Percentiles rank a stretch among this genome's conserved stretches.
Conservation (phyloP, 2,797 vertebrate genomes). For the Lagocephalus sceleratus region DNA sequence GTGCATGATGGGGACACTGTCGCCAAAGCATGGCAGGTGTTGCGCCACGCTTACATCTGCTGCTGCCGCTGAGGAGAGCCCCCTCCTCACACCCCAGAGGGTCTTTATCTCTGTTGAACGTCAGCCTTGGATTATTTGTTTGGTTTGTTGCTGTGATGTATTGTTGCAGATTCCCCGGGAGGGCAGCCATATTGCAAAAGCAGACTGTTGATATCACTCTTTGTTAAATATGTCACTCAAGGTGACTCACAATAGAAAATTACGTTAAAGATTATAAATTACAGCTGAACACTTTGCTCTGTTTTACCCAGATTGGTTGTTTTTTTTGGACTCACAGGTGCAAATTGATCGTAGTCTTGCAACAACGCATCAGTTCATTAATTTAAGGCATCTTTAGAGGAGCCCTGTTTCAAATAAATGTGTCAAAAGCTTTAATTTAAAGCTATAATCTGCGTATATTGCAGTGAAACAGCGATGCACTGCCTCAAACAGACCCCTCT, state of each 20-base stretch:
- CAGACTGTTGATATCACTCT: conserved; percentile 1
- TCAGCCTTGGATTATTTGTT: conserved; percentile 19
- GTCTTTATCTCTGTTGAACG: conserved; percentile 27
- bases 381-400: too few species aligned
- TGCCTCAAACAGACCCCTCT: too few species aligned
- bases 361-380: too few species aligned
- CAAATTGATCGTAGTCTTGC: too few species aligned
- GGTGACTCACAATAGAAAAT: not conserved
- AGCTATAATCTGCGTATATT: too few species aligned
- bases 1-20: not conserved
- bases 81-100: conserved; percentile 11
- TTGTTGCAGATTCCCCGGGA: conserved; percentile 8
- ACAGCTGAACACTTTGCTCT: too few species aligned
- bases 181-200: conserved; percentile 4
- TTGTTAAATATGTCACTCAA: not conserved
- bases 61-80: conserved; percentile 1
- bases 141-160: conserved; percentile 13
- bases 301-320: too few species aligned
- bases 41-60: not conserved
- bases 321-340: too few species aligned
- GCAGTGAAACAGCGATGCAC: too few species aligned
- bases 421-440: too few species aligned
- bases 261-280: too few species aligned
- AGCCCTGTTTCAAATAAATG: too few species aligned
- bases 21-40: not conserved